Conservation (phyloP, 2,797 vertebrate genomes). For the Megalops cyprinoides region DNA sequence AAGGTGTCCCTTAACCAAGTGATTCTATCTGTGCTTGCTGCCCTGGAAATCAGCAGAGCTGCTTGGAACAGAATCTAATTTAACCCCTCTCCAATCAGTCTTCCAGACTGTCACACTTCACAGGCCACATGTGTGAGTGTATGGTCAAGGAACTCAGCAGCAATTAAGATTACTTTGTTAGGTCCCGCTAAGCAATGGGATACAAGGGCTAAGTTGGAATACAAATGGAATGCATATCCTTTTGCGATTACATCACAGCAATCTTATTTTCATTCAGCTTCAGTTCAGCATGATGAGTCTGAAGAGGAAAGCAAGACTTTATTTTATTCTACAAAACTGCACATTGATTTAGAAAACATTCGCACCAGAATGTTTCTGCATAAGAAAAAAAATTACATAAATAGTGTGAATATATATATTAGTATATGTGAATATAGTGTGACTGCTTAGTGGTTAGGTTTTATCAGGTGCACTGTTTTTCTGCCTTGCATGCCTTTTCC, state of each 20-base stretch:
- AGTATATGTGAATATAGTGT: too few relatives aligned
- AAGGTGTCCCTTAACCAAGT: slow-evolving; percentile 12
- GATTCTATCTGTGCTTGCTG: not conserved
- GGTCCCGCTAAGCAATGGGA: not conserved
- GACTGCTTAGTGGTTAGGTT: too few relatives aligned
- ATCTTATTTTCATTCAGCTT: too few relatives aligned
- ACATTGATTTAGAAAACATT: too few relatives aligned
- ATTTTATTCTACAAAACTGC: too few relatives aligned
- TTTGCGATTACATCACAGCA: not conserved
- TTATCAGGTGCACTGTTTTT: too few relatives aligned
- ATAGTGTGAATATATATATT: too few relatives aligned
- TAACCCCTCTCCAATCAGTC: not conserved
- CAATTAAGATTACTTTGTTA: not conserved
- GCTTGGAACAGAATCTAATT: slow-evolving; percentile 9
- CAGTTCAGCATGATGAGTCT: too few relatives aligned
- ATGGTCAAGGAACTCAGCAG: not conserved
- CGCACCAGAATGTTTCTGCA: too few relatives aligned
- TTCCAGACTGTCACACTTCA: not conserved
- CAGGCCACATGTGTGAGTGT: not conserved
- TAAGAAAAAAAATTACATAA: too few relatives aligned
- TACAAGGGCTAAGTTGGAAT: not conserved
- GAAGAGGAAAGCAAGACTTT: too few relatives aligned
- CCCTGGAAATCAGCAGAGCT: not conserved
- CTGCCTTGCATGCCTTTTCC: slow-evolving; percentile 12
- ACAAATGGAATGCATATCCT: not conserved